Conservation (phyloP, 2,113 vertebrate species). For the Opisthocomus hoazin region DNA sequence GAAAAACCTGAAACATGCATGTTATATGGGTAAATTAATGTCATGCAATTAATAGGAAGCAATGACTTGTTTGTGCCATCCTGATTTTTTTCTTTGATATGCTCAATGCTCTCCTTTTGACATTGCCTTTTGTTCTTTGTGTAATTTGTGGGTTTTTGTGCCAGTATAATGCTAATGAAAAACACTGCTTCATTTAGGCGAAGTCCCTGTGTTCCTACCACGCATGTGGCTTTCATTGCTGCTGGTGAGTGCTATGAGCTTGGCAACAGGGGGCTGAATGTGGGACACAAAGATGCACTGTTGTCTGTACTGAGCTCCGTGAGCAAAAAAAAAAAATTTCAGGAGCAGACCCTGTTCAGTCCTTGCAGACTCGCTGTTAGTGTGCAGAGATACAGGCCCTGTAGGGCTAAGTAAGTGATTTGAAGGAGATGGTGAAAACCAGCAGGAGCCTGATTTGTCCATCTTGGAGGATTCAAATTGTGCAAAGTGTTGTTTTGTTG, state of each 20-base stretch:
- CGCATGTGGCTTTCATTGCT: slow-evolving; percentile 22
- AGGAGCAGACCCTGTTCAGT: neutral
- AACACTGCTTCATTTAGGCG: neutral
- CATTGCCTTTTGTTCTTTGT: slow-evolving; percentile 23
- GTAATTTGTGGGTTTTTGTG: slow-evolving; percentile 3
- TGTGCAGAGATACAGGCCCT: neutral
- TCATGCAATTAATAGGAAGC: neutral
- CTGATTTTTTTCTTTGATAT: neutral
- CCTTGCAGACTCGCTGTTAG: neutral
- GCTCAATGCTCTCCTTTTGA: neutral
- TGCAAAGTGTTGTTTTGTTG: neutral
- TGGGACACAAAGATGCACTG: neutral
- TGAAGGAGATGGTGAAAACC: neutral
- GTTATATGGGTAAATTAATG: neutral
- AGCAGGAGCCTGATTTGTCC: neutral
- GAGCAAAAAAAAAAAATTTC: neutral
- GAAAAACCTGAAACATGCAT: neutral
- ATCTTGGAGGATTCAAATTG: neutral
- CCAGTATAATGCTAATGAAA: slow-evolving; percentile 22
- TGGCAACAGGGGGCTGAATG: neutral
- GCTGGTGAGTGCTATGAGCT: neutral
- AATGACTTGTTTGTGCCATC: neutral
- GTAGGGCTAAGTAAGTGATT: neutral
- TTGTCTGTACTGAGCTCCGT: neutral
- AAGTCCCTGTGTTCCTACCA: slow-evolving; percentile 3